These are phyloP conservation scores for Polydesmus complanatus DNA, from an alignment of 2,888 invertebrate genomes.

Conservation along the genomic window DNA sequence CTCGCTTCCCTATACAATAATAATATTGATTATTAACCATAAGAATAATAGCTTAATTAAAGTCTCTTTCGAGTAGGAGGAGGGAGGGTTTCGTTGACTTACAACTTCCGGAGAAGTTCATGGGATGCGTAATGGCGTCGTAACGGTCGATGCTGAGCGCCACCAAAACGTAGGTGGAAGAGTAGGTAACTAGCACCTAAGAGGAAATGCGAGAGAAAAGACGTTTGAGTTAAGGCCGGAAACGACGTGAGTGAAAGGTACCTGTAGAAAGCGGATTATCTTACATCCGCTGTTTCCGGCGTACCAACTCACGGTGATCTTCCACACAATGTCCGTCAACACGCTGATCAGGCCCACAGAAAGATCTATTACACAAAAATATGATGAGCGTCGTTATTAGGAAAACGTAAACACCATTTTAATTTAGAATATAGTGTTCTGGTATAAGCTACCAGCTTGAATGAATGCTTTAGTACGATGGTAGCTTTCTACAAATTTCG, in stretches of 20 bases:
- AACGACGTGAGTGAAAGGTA: slow-evolving; percentile 26
- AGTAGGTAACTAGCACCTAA: slow-evolving; percentile 73
- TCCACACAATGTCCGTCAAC: slow-evolving; percentile 76
- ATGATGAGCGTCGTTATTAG: too few relatives aligned
- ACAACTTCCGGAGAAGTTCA: slow-evolving; percentile 92
- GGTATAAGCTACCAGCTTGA: too few relatives aligned
- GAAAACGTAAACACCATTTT: too few relatives aligned
- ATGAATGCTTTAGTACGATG: too few relatives aligned
- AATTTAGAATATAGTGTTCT: too few relatives aligned
- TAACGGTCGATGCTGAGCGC: slow-evolving; percentile 84
- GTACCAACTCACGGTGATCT: slow-evolving; percentile 75
- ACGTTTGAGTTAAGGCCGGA: too few relatives aligned
- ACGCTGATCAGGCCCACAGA: slow-evolving; percentile 77
- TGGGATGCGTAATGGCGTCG: slow-evolving; percentile 84
- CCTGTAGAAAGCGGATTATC: slow-evolving; percentile 66
- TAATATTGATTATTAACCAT: too few relatives aligned
- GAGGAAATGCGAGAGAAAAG: not conserved
- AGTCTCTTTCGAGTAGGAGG: not conserved
- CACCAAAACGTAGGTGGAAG: slow-evolving; percentile 81
- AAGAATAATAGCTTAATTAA: too few relatives aligned
- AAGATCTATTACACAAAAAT: too few relatives aligned
- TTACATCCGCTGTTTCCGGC: slow-evolving; percentile 82
- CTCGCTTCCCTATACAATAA: slow-evolving; percentile 65
- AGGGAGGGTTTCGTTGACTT: slow-evolving; percentile 38
- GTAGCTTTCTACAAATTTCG: too few relatives aligned